These are phyloP conservation scores for Dryocosmus kuriphilus DNA, from an alignment of 2,888 invertebrate species.

Conservation along the genomic window DNA sequence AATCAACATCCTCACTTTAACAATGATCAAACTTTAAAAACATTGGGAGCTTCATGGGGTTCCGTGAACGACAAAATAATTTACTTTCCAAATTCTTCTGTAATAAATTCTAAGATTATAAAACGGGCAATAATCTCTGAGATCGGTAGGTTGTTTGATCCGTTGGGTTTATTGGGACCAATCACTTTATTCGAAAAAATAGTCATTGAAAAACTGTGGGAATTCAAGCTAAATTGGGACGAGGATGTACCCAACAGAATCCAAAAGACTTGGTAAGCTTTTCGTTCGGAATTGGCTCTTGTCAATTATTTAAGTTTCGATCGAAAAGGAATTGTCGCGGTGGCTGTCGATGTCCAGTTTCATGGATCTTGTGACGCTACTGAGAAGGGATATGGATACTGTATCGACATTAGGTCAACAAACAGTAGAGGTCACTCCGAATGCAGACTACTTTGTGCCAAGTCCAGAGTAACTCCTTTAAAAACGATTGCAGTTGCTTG, in stretches of 20 bases:
- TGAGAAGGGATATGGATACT: not conserved
- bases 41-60: conserved; percentile 16
- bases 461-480: conserved; percentile 7
- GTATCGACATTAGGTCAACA: not conserved
- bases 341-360: too few relatives aligned
- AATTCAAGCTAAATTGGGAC: too few relatives aligned
- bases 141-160: too few relatives aligned
- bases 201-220: too few relatives aligned
- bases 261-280: too few relatives aligned
- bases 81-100: conserved; percentile 9
- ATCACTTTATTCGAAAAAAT: conserved; percentile 50
- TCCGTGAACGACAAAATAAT: conserved; percentile 30
- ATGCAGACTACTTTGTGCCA: too few relatives aligned
- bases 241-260: too few relatives aligned
- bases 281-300: too few relatives aligned
- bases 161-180: conserved; percentile 52
- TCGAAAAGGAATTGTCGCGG: too few relatives aligned
- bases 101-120: not conserved
- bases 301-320: too few relatives aligned
- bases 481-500: conserved; percentile 45
- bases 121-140: conserved; percentile 40
- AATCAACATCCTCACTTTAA: conserved; percentile 10
- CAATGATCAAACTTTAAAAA: not conserved
- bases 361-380: conserved; percentile 12
- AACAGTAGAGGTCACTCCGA: too few relatives aligned